These are phyloP conservation scores for Halocaridina rubra DNA, from an alignment of 2,888 invertebrate species.

Conservation along the genomic window DNA sequence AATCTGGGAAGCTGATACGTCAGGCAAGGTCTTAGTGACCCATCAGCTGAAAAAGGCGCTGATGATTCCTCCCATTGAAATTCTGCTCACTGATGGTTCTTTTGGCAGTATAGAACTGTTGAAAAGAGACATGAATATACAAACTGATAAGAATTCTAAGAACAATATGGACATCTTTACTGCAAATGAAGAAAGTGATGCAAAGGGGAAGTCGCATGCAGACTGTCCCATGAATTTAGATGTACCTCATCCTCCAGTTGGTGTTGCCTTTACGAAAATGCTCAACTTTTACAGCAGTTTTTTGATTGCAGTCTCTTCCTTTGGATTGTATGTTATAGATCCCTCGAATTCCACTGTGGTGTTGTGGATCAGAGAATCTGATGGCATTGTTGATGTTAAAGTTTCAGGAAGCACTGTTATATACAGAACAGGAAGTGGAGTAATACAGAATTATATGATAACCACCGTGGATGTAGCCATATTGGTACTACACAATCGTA, in stretches of 20 bases:
- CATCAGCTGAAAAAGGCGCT: conserved; percentile 48
- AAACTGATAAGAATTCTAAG: background rate
- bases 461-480: conserved; percentile 53
- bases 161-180: background rate
- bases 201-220: background rate
- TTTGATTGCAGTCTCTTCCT: conserved; percentile 38
- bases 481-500: conserved; percentile 32
- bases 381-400: conserved; percentile 45
- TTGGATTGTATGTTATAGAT: conserved; percentile 50
- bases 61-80: conserved; percentile 25
- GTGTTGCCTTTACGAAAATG: conserved; percentile 50
- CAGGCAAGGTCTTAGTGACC: conserved; percentile 55
- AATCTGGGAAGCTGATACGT: conserved; percentile 52
- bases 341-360: conserved; percentile 45
- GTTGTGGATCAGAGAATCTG: conserved; percentile 38
- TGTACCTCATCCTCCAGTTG: conserved; percentile 34
- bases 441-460: conserved; percentile 37
- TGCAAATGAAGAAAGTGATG: background rate
- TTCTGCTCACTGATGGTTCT: conserved; percentile 33
- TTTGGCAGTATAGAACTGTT: conserved; percentile 13
- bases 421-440: conserved; percentile 27
- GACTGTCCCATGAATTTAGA: background rate
- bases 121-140: background rate
- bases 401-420: conserved; percentile 39
- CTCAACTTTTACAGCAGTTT: conserved; percentile 48